Evolutionary conservation across 2,113 vertebrate genomes (phyloP), one percentile per base, ranked within the genome.

Genomic region (Trichomycterus rosablanca): DNA sequence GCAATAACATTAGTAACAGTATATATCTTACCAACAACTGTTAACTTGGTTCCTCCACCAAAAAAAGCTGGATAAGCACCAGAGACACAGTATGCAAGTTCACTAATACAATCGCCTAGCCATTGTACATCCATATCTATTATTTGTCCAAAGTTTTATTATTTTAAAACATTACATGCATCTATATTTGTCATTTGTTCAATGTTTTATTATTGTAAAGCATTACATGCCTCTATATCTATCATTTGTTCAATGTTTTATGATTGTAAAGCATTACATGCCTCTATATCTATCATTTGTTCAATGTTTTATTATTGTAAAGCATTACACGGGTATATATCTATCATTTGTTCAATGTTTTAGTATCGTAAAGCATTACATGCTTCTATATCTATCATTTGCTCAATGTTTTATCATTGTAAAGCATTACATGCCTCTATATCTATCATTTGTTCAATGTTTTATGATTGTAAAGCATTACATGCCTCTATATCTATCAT

Each of bases 41-140:
- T 73, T 7, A 88, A 66, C 14, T 49, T 74, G 14, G 68, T 81
- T 35, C 83, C 64, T 26, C 75, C 9, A 51, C 82, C 72, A 0
- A 84, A 89, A 70, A 42, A 61, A 9, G 48, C 10, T 8, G 51
- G 66, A 1, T 65, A 72, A 15, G 51, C 45, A 56, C 46, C 39
- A 52, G 61, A 46, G 42, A 59, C 10, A 32, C 10, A 16, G 28
- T 39, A 48, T 63, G 16, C 42, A n/a, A 34, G 4, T 8, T 22
- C 28, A 59, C 40, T 34, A 59, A 45, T 34, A 18, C 26, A 59
- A 45, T 45, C n/a, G 22, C 23, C 39, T 9, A 37, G 28, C 15
- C 40, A 56, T 14, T 5, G 30, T 10, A 10, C 12, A 16, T 26
- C 28, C 42, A 22, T 3, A 3, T 43, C 24, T 14, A 14, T 30